Evolutionary conservation across 1,140 invertebrate species (phyloP).

Genomic region (Leptopilina boulardi): DNA sequence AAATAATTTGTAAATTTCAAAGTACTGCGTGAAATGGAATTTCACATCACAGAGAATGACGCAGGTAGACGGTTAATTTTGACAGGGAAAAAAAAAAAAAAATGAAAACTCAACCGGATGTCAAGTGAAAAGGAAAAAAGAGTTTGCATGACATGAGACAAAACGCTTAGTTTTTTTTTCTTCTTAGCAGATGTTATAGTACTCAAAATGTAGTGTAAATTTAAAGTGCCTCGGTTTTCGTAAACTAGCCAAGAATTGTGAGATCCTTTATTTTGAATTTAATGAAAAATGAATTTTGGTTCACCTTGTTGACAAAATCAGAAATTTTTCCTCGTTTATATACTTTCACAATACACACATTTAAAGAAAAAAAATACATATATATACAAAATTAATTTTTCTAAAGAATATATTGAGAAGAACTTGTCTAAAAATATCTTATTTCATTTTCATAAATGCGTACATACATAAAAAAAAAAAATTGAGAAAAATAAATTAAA

Average conservation of each 20-base stretch:
- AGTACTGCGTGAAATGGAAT: neutral
- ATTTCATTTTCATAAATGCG: no score
- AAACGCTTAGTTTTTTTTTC: neutral
- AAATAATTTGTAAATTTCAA: neutral
- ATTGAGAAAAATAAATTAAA: no score
- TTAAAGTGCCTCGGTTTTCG: neutral
- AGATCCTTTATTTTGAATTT: neutral
- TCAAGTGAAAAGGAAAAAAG: neutral
- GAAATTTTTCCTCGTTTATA: neutral
- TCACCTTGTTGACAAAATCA: neutral
- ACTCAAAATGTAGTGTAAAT: constrained; percentile 1
- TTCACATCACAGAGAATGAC: neutral
- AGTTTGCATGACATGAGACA: neutral
- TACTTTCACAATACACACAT: neutral
- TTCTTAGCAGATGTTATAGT: neutral
- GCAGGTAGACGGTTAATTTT: neutral
- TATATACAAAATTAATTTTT: no score
- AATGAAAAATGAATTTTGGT: neutral
- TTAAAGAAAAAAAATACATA: no score
- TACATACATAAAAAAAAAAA: no score
- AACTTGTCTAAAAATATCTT: no score
- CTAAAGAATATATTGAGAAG: no score
- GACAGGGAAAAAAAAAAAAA: neutral
- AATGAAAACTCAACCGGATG: neutral
- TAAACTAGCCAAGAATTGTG: neutral